Conservation (phyloP, 2,113 vertebrate genomes). For the Spilogale gracilis region DNA sequence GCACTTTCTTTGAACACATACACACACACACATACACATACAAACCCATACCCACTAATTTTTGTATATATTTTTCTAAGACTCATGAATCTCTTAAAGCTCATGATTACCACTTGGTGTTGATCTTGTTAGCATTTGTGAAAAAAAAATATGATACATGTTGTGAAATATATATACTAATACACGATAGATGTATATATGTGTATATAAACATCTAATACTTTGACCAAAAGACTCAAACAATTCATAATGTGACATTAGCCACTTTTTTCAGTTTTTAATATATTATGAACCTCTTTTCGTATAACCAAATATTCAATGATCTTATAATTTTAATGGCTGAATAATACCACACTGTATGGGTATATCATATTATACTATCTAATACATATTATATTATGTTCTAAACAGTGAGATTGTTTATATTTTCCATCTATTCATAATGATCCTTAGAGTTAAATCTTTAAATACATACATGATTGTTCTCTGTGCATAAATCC, state of each 20-base stretch:
- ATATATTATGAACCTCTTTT: not conserved
- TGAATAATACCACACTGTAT: not conserved
- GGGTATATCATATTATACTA: not conserved
- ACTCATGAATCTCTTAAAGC: conserved; percentile 6
- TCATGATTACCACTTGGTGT: not conserved
- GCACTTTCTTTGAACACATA: not conserved
- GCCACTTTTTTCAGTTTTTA: not conserved
- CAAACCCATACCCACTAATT: not conserved
- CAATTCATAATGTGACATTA: not conserved
- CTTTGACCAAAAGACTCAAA: not conserved
- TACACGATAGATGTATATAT: not conserved
- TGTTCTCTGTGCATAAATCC: not conserved
- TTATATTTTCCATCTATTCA: conserved; percentile 19
- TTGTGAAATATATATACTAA: not conserved
- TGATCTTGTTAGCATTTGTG: not conserved
- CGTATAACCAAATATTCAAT: not conserved
- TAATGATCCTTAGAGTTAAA: conserved; percentile 7
- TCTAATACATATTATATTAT: not conserved
- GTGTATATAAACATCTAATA: not conserved
- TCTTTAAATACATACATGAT: not conserved
- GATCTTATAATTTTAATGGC: not conserved
- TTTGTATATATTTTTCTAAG: not conserved
- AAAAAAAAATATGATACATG: not conserved
- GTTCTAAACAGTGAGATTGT: not conserved
- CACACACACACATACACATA: not conserved